Evolutionary conservation across 1,140 invertebrate species (phyloP).

Genomic region (Paraescarpia echinospica): DNA sequence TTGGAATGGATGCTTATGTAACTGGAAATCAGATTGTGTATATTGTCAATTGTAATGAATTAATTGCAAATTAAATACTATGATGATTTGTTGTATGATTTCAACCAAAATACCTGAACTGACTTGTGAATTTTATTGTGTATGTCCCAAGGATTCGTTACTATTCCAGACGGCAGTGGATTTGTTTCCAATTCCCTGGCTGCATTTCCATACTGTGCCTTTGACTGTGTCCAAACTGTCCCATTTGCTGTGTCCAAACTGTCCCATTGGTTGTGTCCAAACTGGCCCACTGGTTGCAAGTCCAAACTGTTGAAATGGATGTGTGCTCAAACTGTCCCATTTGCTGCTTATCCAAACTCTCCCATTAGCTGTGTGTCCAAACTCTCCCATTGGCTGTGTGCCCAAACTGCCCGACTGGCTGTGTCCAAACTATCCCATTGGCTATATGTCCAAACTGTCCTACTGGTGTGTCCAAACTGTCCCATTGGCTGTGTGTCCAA

Average conservation of each 20-base stretch:
- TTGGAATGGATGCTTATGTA: neutral
- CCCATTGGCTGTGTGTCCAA: no score
- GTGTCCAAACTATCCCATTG: no score
- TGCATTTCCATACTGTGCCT: neutral
- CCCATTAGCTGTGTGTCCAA: neutral
- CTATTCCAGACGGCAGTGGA: neutral
- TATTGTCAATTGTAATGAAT: constrained; percentile 1
- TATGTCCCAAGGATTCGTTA: neutral
- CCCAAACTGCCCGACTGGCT: no score
- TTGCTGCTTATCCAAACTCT: no score
- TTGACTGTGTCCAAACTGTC: neutral
- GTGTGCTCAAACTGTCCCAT: no score
- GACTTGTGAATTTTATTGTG: neutral
- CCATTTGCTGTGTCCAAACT: no score
- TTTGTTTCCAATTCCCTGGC: neutral
- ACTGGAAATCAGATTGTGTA: neutral
- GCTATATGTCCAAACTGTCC: no score
- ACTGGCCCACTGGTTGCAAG: no score
- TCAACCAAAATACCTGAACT: neutral
- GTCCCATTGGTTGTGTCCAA: no score
- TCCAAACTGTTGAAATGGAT: no score
- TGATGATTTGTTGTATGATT: constrained; percentile 1
- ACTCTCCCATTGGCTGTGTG: neutral
- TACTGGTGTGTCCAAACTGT: no score
- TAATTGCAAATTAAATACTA: constrained; percentile 2